Conservation (phyloP, 2,888 invertebrate species). For the Phaedon cochleariae region DNA sequence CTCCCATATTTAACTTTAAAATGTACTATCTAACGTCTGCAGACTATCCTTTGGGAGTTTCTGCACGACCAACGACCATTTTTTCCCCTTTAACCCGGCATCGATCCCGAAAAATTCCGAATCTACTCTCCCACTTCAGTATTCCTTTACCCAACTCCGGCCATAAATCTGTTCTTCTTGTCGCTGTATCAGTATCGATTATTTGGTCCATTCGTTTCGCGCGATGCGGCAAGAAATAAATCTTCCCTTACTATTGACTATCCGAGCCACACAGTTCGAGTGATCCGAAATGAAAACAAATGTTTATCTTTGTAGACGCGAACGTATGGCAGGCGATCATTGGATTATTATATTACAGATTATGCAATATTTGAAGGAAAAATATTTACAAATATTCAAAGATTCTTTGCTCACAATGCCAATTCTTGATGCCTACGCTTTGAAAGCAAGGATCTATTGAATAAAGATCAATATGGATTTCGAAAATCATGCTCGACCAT, state of each 20-base stretch:
- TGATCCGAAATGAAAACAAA: slow-evolving; percentile 40
- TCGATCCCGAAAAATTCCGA: neutral
- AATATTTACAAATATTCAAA: too few relatives aligned
- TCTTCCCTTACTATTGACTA: slow-evolving; percentile 55
- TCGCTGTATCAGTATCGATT: slow-evolving; percentile 61
- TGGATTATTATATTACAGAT: too few relatives aligned
- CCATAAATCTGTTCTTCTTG: slow-evolving; percentile 55
- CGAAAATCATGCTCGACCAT: too few relatives aligned
- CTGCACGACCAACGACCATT: neutral
- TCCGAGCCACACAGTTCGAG: slow-evolving; percentile 39
- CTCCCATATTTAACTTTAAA: too few relatives aligned
- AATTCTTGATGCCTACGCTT: too few relatives aligned
- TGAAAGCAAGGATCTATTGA: too few relatives aligned
- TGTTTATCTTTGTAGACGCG: slow-evolving; percentile 19
- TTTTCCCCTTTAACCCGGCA: neutral
- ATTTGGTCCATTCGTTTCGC: slow-evolving; percentile 60
- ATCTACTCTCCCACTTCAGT: neutral
- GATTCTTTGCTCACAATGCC: too few relatives aligned
- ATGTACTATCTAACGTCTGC: too few relatives aligned
- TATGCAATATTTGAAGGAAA: too few relatives aligned
- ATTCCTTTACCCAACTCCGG: neutral
- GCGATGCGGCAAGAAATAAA: slow-evolving; percentile 59
- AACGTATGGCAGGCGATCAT: too few relatives aligned
- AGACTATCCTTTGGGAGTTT: too few relatives aligned
- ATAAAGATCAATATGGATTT: too few relatives aligned